Base-by-base conservation (phyloP, 2,888 invertebrate species). In the Punctoribates punctum region DNA sequence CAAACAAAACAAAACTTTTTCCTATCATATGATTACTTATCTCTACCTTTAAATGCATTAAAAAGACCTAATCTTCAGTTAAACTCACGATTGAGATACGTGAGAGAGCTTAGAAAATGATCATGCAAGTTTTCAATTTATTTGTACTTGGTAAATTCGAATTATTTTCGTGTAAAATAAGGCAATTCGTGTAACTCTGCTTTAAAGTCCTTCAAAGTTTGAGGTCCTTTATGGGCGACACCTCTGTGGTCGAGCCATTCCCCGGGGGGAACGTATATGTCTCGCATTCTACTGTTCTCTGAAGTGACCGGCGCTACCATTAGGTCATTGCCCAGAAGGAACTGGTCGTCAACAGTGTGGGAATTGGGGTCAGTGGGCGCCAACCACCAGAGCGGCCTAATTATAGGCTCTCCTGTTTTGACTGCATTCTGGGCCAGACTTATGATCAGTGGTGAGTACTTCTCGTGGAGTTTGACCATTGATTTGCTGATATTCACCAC, bases 251-350 rank as follows among this genome's bases (percentile, higher is more conserved):
- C 73, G 15, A 20, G 13, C 96, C 96, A 96, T 0, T 93, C 90
- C 0, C 96, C 96, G 27, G 90, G 90, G 0, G 95, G 95, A 29
- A 94, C 86, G 82, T 95, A 95, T 76, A 96, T 91, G 72, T 83
- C 79, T 91, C 94, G 78, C 79, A 89, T 88, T 54, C 88, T 88
- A 48, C 88, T 87, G 0, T 90, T 90, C 0, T 88, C 87, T 70
- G 89, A 86, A 46, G 95, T 83, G 73, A 96, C 88, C 0, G 96
- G 96, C 0, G 95, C 95, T 0, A 95, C 94, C 46, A 96, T 91
- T 0, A 96, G 86, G 82, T 93, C 92, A 80, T 92, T 92, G 0
- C 95, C 96, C 0, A 96, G 88, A 0, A 92, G 90, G 83, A 96
- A 96, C 84, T 96, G 92, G 77, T 85, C 84, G 76, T 85, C 84